A percentile compares a stretch with the other conserved stretches of the same genome.
These are phyloP conservation scores for Zaprionus tsacasi DNA, from an alignment of 1,140 invertebrate genomes.

Conservation along the genomic window DNA sequence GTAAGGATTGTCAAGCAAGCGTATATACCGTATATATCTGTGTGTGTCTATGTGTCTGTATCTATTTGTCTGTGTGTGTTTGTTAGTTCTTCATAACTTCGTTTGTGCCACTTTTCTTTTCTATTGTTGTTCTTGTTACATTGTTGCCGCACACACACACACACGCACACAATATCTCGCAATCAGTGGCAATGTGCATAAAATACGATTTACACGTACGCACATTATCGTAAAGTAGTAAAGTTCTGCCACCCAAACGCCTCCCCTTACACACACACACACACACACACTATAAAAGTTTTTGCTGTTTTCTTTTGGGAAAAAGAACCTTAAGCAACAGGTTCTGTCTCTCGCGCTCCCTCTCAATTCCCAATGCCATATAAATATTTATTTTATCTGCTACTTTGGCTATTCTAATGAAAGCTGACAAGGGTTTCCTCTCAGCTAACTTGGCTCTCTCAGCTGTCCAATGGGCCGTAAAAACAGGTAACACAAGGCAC, in stretches of 20 bases:
- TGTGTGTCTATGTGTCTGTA: constrained; percentile 11
- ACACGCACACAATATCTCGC: constrained; percentile 81
- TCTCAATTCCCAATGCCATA: background rate
- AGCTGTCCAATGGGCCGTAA: constrained; percentile 53
- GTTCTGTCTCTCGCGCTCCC: constrained; percentile 37
- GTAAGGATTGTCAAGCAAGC: constrained; percentile 88
- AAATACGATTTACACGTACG: constrained; percentile 83
- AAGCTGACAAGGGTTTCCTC: constrained; percentile 28
- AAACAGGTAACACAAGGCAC: constrained; percentile 55
- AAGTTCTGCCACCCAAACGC: constrained; percentile 44
- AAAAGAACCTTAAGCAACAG: constrained; percentile 69
- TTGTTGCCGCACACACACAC: constrained; percentile 73
- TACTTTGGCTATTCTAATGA: constrained; percentile 28
- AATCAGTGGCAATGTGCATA: constrained; percentile 77
- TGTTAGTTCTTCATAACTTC: constrained; percentile 41
- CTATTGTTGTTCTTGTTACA: constrained; percentile 54
- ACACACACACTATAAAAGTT: constrained; percentile 45
- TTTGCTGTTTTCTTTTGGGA: constrained; percentile 3
- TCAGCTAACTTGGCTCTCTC: background rate
- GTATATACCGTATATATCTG: background rate
- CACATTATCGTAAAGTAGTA: constrained; percentile 79
- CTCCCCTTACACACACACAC: constrained; percentile 16
- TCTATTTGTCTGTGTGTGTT: constrained; percentile 29
- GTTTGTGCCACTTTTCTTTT: constrained; percentile 31
- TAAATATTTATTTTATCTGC: constrained; percentile 41